A percentile compares a stretch with the other conserved stretches of the same genome.
These are phyloP conservation scores for Ploceus nigricollis DNA, from an alignment of 2,113 vertebrate species.

Conservation along the genomic window DNA sequence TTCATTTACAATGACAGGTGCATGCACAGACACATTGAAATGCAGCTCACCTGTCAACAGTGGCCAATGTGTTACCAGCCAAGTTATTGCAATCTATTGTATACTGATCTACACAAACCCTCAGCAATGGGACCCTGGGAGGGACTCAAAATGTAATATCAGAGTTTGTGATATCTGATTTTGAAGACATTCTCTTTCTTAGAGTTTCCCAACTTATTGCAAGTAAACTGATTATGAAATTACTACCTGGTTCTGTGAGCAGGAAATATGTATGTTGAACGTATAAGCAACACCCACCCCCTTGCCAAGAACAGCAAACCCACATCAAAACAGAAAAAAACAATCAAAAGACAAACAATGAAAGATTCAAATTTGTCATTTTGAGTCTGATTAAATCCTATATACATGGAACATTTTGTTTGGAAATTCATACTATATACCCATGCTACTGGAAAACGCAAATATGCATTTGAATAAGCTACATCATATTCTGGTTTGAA, in stretches of 20 bases:
- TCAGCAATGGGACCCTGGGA: not conserved
- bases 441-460: not conserved
- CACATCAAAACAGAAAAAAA: not conserved
- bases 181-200: not conserved
- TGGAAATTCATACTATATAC: not conserved
- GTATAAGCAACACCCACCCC: rapidly evolving
- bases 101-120: not conserved
- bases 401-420: not conserved
- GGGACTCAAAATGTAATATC: not conserved
- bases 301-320: rapidly evolving
- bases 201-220: not conserved
- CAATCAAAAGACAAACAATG: not conserved
- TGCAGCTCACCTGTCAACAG: not conserved
- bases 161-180: not conserved
- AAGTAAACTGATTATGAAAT: not conserved
- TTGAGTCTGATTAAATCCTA: not conserved
- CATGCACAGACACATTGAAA: not conserved
- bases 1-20: not conserved
- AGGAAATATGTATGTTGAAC: not conserved
- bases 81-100: not conserved
- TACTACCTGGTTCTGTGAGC: not conserved
- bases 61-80: not conserved
- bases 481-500: not conserved
- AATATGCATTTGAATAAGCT: not conserved
- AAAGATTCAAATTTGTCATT: not conserved